Percentiles rank a stretch among this genome's conserved stretches.
Conservation (phyloP, 2,113 vertebrate genomes). For the Toxotes chatareus region DNA sequence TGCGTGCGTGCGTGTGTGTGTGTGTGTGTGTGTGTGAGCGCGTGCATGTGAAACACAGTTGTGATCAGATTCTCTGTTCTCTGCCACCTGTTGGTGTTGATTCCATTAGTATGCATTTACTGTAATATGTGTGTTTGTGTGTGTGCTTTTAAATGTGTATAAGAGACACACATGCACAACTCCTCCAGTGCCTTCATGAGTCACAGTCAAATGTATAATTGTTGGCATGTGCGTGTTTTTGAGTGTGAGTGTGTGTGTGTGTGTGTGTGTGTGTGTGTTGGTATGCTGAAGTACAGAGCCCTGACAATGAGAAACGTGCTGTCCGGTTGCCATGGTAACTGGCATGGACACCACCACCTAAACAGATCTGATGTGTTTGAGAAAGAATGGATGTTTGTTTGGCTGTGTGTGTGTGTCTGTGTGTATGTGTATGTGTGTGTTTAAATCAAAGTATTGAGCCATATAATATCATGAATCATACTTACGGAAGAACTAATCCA, state of each 20-base stretch:
- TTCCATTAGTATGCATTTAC: neutral
- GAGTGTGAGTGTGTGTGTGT: conserved; percentile 15
- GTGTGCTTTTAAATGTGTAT: neutral
- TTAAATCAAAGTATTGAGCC: conserved; percentile 23
- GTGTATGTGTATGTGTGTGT: conserved; percentile 18
- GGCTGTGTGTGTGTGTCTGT: conserved; percentile 7
- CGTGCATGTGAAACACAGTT: neutral
- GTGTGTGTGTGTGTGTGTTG: conserved; percentile 32
- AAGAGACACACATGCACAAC: conserved; percentile 1
- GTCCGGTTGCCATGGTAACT: conserved; percentile 84
- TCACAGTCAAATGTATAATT: conserved; percentile 16
- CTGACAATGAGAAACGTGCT: conserved; percentile 78
- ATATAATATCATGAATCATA: conserved; percentile 22
- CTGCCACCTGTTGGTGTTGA: conserved; percentile 62
- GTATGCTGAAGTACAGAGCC: conserved; percentile 66
- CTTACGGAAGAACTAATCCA: conserved; percentile 8
- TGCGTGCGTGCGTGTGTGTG: neutral
- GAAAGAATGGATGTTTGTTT: conserved; percentile 15
- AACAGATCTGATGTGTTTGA: conserved; percentile 63
- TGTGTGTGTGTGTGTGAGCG: neutral
- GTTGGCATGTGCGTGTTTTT: neutral
- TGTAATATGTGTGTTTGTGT: neutral
- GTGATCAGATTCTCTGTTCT: neutral
- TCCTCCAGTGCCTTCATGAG: neutral
- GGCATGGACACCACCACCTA: conserved; percentile 77